A percentile compares a stretch with the other conserved stretches of the same genome.
Conservation (phyloP, 2,888 invertebrate species). For the Coelopa pilipes region DNA sequence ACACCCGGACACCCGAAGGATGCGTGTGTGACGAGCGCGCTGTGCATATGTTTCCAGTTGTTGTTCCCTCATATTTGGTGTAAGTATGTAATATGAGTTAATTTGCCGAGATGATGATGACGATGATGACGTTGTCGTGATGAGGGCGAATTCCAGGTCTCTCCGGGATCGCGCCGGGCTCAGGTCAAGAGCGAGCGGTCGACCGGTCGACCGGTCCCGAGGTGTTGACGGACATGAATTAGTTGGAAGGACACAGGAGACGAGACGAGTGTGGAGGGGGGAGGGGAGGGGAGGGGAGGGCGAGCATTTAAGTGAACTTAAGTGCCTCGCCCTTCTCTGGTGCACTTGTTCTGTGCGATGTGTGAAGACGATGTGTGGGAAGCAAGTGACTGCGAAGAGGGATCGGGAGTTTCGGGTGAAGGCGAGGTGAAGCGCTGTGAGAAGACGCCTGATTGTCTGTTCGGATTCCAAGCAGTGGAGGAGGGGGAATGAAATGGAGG, state of each 20-base stretch:
- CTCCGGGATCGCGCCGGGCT: not conserved
- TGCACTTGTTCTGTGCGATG: not conserved
- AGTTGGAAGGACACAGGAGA: constrained; percentile 14
- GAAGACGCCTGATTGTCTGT: not conserved
- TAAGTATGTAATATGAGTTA: too few species aligned
- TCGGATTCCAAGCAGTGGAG: not conserved
- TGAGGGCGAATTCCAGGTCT: not conserved
- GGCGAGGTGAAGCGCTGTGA: not conserved
- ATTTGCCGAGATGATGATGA: too few species aligned
- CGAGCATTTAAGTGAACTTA: too few species aligned
- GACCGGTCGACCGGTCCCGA: not conserved
- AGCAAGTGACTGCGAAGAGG: not conserved
- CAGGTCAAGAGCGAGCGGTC: not conserved
- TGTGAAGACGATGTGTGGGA: constrained; percentile 7
- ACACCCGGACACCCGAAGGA: too few species aligned
- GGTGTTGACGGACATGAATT: constrained; percentile 18
- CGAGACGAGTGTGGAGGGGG: too few species aligned
- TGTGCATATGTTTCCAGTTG: too few species aligned
- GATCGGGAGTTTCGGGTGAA: too few species aligned
- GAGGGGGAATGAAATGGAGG: too few species aligned
- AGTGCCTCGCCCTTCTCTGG: not conserved
- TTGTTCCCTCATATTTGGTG: too few species aligned
- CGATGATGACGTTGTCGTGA: not conserved
- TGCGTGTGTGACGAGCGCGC: too few species aligned
- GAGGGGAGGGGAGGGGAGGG: too few species aligned